These are phyloP conservation scores for Heterotis niloticus DNA, from an alignment of 2,113 vertebrate genomes.

Conservation along the genomic window DNA sequence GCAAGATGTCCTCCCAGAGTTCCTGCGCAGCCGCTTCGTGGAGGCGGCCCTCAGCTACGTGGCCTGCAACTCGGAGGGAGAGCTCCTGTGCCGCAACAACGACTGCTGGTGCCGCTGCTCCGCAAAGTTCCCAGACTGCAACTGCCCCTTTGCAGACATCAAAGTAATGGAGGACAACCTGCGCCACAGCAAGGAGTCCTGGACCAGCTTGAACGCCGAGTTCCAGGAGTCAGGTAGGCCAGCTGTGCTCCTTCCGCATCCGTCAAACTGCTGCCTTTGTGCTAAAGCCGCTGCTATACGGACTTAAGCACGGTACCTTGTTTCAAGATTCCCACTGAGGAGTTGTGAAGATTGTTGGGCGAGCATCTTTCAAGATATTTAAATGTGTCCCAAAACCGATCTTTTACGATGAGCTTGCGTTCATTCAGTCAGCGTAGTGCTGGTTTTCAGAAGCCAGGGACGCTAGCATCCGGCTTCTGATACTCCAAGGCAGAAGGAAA, in stretches of 20 bases:
- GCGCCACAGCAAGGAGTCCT: constrained; percentile 75
- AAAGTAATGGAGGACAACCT: constrained; percentile 87
- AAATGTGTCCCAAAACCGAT: too few relatives aligned
- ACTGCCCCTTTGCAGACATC: constrained; percentile 87
- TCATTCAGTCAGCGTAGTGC: too few relatives aligned
- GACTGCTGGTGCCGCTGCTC: constrained; percentile 93
- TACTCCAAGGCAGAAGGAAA: too few relatives aligned
- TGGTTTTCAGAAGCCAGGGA: too few relatives aligned
- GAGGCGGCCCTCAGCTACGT: constrained; percentile 92
- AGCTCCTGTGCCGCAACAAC: constrained; percentile 80
- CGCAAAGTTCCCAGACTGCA: constrained; percentile 80
- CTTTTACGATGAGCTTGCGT: too few relatives aligned
- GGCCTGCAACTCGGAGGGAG: constrained; percentile 87
- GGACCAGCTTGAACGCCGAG: constrained; percentile 76
- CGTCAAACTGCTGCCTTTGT: background rate
- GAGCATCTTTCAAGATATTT: too few relatives aligned
- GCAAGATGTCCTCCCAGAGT: constrained; percentile 85
- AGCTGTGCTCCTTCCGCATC: background rate
- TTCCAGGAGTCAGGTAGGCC: constrained; percentile 88
- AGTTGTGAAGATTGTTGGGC: too few relatives aligned
- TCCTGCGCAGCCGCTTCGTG: constrained; percentile 85
- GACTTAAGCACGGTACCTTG: too few relatives aligned
- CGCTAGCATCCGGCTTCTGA: too few relatives aligned
- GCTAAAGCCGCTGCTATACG: too few relatives aligned
- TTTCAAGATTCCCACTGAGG: too few relatives aligned